These are phyloP conservation scores for Euleptes europaea DNA, from an alignment of 2,113 vertebrate genomes.

Conservation along the genomic window DNA sequence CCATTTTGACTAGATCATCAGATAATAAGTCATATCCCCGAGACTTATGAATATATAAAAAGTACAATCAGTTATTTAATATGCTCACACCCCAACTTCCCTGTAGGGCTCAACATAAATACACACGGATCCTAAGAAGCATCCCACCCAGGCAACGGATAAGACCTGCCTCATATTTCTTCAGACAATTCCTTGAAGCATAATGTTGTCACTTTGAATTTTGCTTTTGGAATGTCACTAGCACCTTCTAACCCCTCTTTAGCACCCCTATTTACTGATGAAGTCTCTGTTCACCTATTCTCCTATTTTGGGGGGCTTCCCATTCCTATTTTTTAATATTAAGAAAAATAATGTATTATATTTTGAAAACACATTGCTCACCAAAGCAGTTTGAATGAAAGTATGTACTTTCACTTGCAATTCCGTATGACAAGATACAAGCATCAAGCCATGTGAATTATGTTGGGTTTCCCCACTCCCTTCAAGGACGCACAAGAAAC, in stretches of 20 bases:
- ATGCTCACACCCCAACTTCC: too few species aligned
- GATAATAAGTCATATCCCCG: not conserved
- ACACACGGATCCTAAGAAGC: not conserved
- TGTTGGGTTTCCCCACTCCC: too few species aligned
- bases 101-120: too few species aligned
- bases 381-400: not conserved
- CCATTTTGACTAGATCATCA: not conserved
- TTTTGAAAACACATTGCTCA: not conserved
- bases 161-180: not conserved
- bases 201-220: not conserved
- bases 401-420: not conserved
- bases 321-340: not conserved
- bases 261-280: not conserved
- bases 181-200: too few species aligned
- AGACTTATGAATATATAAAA: not conserved
- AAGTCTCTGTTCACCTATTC: not conserved
- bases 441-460: not conserved
- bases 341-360: not conserved
- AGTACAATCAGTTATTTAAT: too few species aligned
- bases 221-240: not conserved
- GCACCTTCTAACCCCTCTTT: not conserved
- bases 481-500: not conserved
- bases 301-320: not conserved
- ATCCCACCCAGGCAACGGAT: not conserved
- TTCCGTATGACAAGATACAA: not conserved